Evolutionary conservation across 2,113 vertebrate species (phyloP).

Genomic region (Coreoperca whiteheadi): DNA sequence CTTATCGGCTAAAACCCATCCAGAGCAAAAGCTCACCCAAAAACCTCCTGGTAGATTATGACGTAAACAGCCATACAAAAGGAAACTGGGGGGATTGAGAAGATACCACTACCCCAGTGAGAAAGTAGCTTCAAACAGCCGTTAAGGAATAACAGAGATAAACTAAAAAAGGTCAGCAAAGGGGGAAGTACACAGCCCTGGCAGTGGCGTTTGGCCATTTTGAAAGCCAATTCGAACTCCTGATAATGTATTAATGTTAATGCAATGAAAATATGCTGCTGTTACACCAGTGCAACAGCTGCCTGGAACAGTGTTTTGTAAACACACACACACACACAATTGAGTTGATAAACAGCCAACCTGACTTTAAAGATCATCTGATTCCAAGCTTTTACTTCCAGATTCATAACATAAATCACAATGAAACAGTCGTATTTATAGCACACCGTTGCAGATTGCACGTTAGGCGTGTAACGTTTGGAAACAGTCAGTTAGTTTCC

Average conservation of each 20-base stretch:
- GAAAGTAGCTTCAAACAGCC: neutral
- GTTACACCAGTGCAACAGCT: neutral
- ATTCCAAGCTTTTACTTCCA: neutral
- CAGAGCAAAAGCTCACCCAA: slow-evolving; percentile 10
- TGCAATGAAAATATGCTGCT: neutral
- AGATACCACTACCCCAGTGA: neutral
- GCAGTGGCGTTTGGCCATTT: neutral
- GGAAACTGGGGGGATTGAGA: neutral
- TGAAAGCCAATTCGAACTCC: neutral
- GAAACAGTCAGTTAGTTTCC: neutral
- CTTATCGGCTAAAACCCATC: slow-evolving; percentile 41
- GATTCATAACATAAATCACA: neutral
- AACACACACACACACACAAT: neutral
- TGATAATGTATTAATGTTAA: neutral
- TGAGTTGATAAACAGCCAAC: neutral
- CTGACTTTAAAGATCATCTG: neutral
- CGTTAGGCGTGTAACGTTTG: too few relatives aligned
- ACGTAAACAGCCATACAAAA: neutral
- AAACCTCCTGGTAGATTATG: slow-evolving; percentile 1
- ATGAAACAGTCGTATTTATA: neutral
- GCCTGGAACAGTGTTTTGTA: neutral
- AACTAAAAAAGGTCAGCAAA: neutral
- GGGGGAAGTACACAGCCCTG: neutral
- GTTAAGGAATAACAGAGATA: neutral
- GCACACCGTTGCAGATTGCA: neutral